phyloP scores from a whole-genome alignment of 2,113 vertebrate species.

The Platichthys flesus region DNA sequence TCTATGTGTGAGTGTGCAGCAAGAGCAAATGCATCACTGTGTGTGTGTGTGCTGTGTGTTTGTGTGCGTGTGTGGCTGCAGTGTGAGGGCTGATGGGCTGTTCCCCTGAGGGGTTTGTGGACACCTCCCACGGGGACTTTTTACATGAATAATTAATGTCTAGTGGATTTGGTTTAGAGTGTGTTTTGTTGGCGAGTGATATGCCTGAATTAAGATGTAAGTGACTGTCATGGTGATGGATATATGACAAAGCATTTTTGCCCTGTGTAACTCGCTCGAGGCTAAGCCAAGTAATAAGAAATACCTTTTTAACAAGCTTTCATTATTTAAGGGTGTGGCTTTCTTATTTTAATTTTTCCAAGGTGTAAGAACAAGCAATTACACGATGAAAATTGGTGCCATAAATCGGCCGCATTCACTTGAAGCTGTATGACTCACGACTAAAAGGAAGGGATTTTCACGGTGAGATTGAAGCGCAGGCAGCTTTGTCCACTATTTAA shows the following conservation, averaged over 20 bases:
- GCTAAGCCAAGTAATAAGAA: slow-evolving; percentile 23
- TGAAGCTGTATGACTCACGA: neutral
- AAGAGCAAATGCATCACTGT: neutral
- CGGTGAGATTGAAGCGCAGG: neutral
- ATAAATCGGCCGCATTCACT: neutral
- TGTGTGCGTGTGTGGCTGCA: no score
- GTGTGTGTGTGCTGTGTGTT: no score
- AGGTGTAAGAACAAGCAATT: slow-evolving; percentile 39
- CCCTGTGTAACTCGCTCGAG: neutral
- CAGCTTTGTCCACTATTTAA: neutral
- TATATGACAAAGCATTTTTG: slow-evolving; percentile 8
- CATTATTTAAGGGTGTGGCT: slow-evolving; percentile 2
- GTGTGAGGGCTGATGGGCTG: no score
- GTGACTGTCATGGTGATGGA: slow-evolving; percentile 13
- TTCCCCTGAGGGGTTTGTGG: no score
- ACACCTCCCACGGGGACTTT: no score
- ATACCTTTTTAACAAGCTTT: neutral
- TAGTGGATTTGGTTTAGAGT: no score
- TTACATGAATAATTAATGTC: no score
- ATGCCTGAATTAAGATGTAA: slow-evolving; percentile 14
- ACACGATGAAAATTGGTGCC: slow-evolving; percentile 27
- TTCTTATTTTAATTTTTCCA: neutral
- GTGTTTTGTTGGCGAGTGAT: no score
- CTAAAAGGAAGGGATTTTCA: no score
- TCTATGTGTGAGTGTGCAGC: neutral